These are phyloP conservation scores for Mirounga angustirostris DNA, from an alignment of 2,113 vertebrate species.

Conservation along the genomic window DNA sequence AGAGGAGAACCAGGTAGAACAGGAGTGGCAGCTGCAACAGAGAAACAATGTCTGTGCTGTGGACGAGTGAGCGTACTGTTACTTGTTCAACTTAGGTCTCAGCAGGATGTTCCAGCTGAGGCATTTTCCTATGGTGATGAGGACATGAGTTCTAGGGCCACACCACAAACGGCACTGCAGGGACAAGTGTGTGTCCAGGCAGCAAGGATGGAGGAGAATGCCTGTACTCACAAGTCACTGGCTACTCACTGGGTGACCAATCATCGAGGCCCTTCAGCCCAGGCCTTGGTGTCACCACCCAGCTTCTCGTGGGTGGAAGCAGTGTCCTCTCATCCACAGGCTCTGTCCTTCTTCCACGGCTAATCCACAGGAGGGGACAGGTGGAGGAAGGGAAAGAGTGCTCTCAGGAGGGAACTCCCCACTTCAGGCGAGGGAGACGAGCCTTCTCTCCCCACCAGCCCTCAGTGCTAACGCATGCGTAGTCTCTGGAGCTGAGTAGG, in stretches of 20 bases:
- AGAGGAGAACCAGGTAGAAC: not conserved
- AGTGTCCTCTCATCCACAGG: not conserved
- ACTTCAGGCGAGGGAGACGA: not conserved
- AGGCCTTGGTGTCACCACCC: not conserved
- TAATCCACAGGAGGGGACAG: not conserved
- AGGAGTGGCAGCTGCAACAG: not conserved
- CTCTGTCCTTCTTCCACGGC: not conserved
- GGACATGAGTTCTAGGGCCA: not conserved
- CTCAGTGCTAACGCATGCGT: not conserved
- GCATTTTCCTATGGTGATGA: not conserved
- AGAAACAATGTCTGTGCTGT: not conserved
- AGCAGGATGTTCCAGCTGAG: not conserved
- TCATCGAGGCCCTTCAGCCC: not conserved
- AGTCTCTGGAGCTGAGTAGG: too few relatives aligned
- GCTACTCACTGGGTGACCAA: not conserved
- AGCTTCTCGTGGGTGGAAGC: not conserved
- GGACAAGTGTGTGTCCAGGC: not conserved
- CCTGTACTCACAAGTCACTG: not conserved
- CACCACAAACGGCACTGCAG: not conserved
- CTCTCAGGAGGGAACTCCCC: not conserved
- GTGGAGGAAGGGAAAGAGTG: not conserved
- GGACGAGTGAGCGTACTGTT: not conserved
- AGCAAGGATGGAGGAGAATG: not conserved
- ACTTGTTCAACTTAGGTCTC: not conserved
- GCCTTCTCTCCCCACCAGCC: not conserved